Base-by-base conservation (phyloP, 2,797 vertebrate species). In the Arctocebus calabarensis region DNA sequence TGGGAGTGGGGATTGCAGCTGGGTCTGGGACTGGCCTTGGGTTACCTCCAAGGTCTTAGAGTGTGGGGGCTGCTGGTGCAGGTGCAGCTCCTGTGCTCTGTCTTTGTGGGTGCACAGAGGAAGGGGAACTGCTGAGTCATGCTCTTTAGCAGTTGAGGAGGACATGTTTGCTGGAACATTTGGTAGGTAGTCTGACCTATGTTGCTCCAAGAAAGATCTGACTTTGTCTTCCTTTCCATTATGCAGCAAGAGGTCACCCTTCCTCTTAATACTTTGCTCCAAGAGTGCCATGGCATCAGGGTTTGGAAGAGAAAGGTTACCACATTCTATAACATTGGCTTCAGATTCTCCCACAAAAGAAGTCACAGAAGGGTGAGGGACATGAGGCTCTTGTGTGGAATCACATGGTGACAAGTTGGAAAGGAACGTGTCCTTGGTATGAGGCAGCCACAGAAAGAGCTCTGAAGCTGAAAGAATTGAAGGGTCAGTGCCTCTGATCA, bases 241-340 rank as follows among this genome's bases (percentile, higher is more conserved):
- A 2, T 70, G 52, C 5, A n/a, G 32, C 10, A 95, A 87, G 22
- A 93, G 66, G n/a, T 96, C 23, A 0, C 1, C 34, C 43, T 29
- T 93, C 61, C 61, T 96, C 37, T 75, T 68, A 23, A 95, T 27
- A 27, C 97, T 73, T 27, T 5, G 22, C 55, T 97, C 94, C n/a
- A 97, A 43, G 4, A 66, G 7, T 55, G 27, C 37, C 17, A 78
- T 22, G 27, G 55, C 37, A 32, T 86, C 52, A 12, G 32, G 23
- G 3, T 43, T 84, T 19, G 95, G 25, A 93, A 85, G 77, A 0
- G 29, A 64, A 11, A 37, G 19, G 43, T 68, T 74, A 29, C 25
- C 29, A 25, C 73, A 1, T 4, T 84, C 32, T 62, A 11, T 12
- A 48, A 85, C 0, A 8, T 12, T 62, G 29, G 34, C 19, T 55